Evolutionary conservation across 2,113 vertebrate species (phyloP), one percentile per base, ranked within the genome.

Genomic region (Perca schrenkii): DNA sequence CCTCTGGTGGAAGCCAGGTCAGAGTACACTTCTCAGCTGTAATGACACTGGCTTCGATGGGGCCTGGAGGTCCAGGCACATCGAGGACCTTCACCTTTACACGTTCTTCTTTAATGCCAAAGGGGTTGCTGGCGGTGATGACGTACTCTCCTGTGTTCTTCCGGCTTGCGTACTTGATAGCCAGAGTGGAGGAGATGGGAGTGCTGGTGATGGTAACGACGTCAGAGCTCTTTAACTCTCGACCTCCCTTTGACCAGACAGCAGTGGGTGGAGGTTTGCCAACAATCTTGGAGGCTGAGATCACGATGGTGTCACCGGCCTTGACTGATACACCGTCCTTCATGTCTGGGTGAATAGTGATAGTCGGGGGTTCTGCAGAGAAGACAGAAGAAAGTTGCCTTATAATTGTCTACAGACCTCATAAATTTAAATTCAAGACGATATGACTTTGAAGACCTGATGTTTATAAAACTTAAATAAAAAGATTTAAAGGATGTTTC

Each of bases 91-190:
- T 99, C 52, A 99, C 98, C 86, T 96, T 97, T 54, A 99, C 95
- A 1, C 91, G 96, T 62, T 99, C 98, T 53, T 98, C 96, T 85
- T 98, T 99, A 66, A 98, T 99, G 71, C 98, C 98, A 25, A 99
- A 99, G 87, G 98, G 97, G 95, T 99, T 99, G 89, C 96, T 97
- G 71, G 98, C 98, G 58, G 97, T 99, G 83, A 99, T 99, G 17
- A 92, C 96, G 79, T 99, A 99, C 88, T 99, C 97, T 63, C 98
- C 98, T 49, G 98, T 98, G 96, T 99, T 98, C 92, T 99, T 99
- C 90, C 97, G 95, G 78, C 95, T 95, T 83, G 98, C 97, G 11
- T 99, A 99, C 88, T 99, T 99, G 85, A 99, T 90, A 53, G 93
- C 93, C 79, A 99, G 86, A 61, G 94, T 96, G 68, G 98, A 99